These are phyloP conservation scores for Perca schrenkii DNA, from an alignment of 2,113 vertebrate species.

Conservation along the genomic window DNA sequence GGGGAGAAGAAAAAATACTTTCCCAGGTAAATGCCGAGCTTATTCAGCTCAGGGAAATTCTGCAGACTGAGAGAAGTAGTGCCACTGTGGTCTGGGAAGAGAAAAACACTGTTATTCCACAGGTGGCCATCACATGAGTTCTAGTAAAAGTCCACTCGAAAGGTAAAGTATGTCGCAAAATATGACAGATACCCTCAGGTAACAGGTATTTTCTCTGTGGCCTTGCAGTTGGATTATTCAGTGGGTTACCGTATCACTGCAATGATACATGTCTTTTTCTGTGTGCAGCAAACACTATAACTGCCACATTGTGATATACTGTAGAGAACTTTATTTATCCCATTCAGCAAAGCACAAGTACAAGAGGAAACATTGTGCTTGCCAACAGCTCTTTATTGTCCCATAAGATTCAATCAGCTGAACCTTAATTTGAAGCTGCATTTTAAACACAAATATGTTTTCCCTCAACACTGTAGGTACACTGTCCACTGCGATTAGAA, in stretches of 20 bases:
- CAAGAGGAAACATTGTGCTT: conserved; percentile 42
- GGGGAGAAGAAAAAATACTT: conserved; percentile 65
- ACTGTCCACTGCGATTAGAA: no score
- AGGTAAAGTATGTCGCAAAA: conserved; percentile 6
- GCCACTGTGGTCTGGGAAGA: conserved; percentile 40
- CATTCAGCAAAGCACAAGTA: conserved; percentile 47
- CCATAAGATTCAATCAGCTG: conserved; percentile 22
- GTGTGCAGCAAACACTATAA: conserved; percentile 43
- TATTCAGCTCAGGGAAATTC: conserved; percentile 68
- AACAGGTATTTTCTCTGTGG: conserved; percentile 11
- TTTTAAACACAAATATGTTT: no score
- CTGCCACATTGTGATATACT: conserved; percentile 55
- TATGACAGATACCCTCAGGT: neutral
- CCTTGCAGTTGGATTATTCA: conserved; percentile 6
- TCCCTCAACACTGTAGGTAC: neutral
- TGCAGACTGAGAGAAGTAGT: conserved; percentile 48
- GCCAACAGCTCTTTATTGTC: conserved; percentile 49
- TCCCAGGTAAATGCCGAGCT: conserved; percentile 73
- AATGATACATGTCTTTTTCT: neutral
- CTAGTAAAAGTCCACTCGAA: neutral
- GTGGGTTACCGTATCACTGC: neutral
- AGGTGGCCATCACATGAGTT: conserved; percentile 39
- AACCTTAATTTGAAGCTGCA: neutral
- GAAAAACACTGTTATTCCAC: conserved; percentile 38
- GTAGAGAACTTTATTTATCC: conserved; percentile 27